phyloP scores from a whole-genome alignment of 2,113 vertebrate genomes.

The Tauraco erythrolophus region DNA sequence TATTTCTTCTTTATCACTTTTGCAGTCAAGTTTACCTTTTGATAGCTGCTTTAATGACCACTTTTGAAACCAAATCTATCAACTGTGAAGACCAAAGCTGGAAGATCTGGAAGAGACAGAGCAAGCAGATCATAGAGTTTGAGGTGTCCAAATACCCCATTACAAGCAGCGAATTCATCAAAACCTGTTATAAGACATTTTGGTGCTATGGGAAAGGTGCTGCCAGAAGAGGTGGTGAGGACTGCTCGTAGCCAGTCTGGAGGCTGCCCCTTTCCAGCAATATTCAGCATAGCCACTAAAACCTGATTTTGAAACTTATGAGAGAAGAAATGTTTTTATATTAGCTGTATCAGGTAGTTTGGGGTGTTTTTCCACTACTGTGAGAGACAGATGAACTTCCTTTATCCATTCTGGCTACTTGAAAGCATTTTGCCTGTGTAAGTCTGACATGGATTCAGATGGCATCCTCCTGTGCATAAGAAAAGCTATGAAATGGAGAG shows the following conservation, averaged over 20 bases:
- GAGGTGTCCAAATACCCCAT: not conserved
- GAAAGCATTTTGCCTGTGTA: not conserved
- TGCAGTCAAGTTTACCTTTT: not conserved
- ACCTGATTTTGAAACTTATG: not conserved
- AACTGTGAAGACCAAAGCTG: not conserved
- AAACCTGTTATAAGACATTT: not conserved
- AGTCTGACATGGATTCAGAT: not conserved
- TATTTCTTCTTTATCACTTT: not conserved
- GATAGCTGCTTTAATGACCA: not conserved
- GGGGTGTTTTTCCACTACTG: not conserved
- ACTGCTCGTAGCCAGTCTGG: not conserved
- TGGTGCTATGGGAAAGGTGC: not conserved
- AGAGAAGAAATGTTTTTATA: not conserved
- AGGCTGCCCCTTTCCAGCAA: not conserved
- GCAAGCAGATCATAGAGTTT: not conserved
- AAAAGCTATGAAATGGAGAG: not conserved
- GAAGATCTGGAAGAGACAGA: not conserved
- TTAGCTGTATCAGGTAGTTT: not conserved
- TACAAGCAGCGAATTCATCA: not conserved
- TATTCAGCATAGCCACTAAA: not conserved
- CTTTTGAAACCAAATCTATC: not conserved
- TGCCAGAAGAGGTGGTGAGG: not conserved
- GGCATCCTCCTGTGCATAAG: not conserved
- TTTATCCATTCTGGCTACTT: not conserved
- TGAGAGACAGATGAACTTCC: not conserved